Conservation (phyloP, 1,140 invertebrate genomes). For the Drosophila busckii region DNA sequence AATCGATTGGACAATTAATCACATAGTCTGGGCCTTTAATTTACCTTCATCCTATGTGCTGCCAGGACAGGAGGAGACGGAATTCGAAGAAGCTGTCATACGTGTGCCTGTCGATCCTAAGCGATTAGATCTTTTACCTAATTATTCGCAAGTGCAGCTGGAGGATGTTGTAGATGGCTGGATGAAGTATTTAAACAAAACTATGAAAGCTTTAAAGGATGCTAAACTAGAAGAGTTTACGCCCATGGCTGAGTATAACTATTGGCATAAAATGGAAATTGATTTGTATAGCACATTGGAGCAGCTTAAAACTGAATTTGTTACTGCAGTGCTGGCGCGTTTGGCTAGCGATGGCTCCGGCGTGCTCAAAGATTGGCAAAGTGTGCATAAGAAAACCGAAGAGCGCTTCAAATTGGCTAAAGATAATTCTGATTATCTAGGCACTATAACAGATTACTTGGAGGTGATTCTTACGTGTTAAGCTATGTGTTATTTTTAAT, state of each 20-base stretch:
- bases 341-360: constrained; percentile 2
- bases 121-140: constrained; percentile 79
- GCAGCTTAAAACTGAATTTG: constrained; percentile 86
- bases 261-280: constrained; percentile 89
- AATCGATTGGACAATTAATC: constrained; percentile 81
- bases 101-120: constrained; percentile 79
- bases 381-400: constrained; percentile 82
- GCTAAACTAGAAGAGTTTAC: constrained; percentile 83
- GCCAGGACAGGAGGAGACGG: constrained; percentile 66
- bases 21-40: constrained; percentile 84
- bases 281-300: constrained; percentile 88
- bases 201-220: constrained; percentile 80
- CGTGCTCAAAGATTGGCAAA: constrained; percentile 79
- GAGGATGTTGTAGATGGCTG: constrained; percentile 84
- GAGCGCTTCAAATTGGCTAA: constrained; percentile 87
- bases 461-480: constrained; percentile 81
- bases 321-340: constrained; percentile 82
- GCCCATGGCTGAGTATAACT: constrained; percentile 89
- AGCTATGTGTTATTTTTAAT: neutral
- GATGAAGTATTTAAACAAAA: constrained; percentile 83
- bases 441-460: constrained; percentile 88
- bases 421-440: constrained; percentile 91
- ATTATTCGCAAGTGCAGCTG: constrained; percentile 81
- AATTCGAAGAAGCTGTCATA: constrained; percentile 80
- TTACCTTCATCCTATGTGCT: constrained; percentile 82